Conservation (phyloP, 1,140 invertebrate genomes). For the Halotydeus destructor region DNA sequence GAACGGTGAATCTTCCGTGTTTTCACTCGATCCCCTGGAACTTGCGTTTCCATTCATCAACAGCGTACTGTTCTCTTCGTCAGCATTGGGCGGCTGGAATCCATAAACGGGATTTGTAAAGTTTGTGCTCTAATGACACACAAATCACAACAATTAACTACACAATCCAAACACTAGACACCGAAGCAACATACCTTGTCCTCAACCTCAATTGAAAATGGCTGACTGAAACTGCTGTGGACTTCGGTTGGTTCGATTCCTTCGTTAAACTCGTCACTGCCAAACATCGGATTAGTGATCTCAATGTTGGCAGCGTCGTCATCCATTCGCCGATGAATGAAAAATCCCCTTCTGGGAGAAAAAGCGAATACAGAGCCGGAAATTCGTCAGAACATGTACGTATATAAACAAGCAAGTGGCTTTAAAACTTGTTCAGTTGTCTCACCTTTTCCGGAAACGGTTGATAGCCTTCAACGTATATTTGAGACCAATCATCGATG, state of each 20-base stretch:
- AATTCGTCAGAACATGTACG: not conserved
- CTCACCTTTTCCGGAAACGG: no score
- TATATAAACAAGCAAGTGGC: not conserved
- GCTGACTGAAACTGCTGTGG: slow-evolving; percentile 26
- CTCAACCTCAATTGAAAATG: slow-evolving; percentile 33
- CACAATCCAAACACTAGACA: not conserved
- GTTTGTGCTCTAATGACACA: slow-evolving; percentile 34
- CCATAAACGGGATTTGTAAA: slow-evolving; percentile 69
- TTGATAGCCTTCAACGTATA: slow-evolving; percentile 11
- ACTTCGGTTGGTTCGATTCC: slow-evolving; percentile 30
- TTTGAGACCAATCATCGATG: slow-evolving; percentile 12
- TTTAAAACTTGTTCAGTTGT: no score
- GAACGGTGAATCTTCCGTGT: no score
- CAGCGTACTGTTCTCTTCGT: slow-evolving; percentile 9
- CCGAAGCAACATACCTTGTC: slow-evolving; percentile 24
- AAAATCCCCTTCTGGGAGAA: slow-evolving; percentile 34
- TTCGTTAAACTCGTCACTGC: slow-evolving; percentile 38
- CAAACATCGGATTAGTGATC: slow-evolving; percentile 63
- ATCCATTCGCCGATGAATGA: slow-evolving; percentile 51
- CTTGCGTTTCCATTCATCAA: no score
- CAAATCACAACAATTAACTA: slow-evolving; percentile 12
- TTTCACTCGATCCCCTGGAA: no score
- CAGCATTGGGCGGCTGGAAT: slow-evolving; percentile 2
- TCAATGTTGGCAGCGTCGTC: slow-evolving; percentile 43
- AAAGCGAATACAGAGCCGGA: slow-evolving; percentile 2